These are phyloP conservation scores for Podotricha telesiphe DNA, from an alignment of 2,888 invertebrate genomes.

Conservation along the genomic window DNA sequence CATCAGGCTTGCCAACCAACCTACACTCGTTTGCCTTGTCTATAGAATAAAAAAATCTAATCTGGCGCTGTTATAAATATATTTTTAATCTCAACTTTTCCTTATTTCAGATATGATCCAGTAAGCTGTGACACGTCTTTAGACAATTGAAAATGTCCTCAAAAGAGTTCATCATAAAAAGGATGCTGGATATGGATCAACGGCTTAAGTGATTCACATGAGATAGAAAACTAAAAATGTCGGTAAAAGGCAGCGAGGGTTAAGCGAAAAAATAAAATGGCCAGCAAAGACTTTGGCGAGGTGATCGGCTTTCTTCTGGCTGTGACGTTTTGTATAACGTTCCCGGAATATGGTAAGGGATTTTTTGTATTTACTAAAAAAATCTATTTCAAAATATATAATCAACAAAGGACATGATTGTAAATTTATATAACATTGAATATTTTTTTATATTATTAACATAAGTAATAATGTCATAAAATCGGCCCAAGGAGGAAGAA, in stretches of 20 bases:
- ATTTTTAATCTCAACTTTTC: constrained; percentile 10
- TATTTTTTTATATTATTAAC: no score
- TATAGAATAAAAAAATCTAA: no score
- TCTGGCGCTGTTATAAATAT: no score
- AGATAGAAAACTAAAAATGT: constrained; percentile 72
- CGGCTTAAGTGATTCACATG: constrained; percentile 65
- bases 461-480: no score
- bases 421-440: no score
- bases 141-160: constrained; percentile 56
- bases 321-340: constrained; percentile 75
- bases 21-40: no score
- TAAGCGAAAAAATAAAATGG: constrained; percentile 75
- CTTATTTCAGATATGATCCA: constrained; percentile 67
- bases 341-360: constrained; percentile 77
- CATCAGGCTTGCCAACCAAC: no score
- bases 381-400: no score
- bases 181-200: constrained; percentile 60
- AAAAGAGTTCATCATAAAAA: constrained; percentile 56
- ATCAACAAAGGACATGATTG: no score
- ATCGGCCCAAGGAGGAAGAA: neutral
- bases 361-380: constrained; percentile 13
- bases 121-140: constrained; percentile 24
- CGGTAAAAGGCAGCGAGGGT: constrained; percentile 75
- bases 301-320: constrained; percentile 78
- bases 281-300: constrained; percentile 72